phyloP scores from a whole-genome alignment of 1,140 invertebrate genomes.

The Parasteatoda tepidariorum region DNA sequence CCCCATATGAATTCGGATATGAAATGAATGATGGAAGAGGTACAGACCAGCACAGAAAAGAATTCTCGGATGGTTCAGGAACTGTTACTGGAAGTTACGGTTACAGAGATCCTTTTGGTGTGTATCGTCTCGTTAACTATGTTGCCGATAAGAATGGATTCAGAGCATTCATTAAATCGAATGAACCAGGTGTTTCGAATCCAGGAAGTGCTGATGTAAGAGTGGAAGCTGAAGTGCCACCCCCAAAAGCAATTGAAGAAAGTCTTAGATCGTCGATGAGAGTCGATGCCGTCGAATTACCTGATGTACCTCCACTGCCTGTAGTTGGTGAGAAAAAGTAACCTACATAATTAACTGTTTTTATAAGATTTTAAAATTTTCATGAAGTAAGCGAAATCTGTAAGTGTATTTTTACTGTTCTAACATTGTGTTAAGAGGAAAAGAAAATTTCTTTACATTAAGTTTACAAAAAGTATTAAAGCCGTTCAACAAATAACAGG shows the following conservation, averaged over 20 bases:
- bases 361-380: no score
- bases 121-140: constrained; percentile 61
- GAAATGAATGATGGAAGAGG: constrained; percentile 62
- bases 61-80: constrained; percentile 56
- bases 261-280: not conserved
- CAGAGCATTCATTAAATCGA: constrained; percentile 58
- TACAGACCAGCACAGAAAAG: constrained; percentile 59
- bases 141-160: constrained; percentile 62
- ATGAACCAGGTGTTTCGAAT: constrained; percentile 62
- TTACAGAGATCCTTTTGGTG: constrained; percentile 59
- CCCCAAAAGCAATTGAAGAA: constrained; percentile 1
- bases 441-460: no score
- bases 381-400: no score
- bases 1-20: constrained; percentile 61
- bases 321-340: constrained; percentile 69
- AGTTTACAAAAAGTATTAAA: no score
- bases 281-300: not conserved
- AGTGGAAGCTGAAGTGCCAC: constrained; percentile 7
- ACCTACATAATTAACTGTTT: constrained; percentile 36
- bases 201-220: constrained; percentile 59
- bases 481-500: no score
- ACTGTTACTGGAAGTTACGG: constrained; percentile 61
- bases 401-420: no score
- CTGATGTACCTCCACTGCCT: not conserved
- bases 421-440: no score